These are phyloP conservation scores for Ochlodes sylvanus DNA, from an alignment of 2,888 invertebrate species.

Conservation along the genomic window DNA sequence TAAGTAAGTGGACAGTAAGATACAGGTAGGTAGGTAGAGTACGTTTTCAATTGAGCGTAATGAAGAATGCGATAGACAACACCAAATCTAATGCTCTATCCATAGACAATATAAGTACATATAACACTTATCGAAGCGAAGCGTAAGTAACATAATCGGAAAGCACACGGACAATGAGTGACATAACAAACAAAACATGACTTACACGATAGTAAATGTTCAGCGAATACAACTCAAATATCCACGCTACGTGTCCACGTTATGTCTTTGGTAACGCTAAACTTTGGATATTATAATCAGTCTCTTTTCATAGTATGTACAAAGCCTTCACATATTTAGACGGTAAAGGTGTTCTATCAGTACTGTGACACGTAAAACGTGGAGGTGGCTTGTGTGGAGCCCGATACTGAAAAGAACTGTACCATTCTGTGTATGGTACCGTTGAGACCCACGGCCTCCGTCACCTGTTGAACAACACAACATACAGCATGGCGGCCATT, in stretches of 20 bases:
- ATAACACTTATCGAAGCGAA: constrained; percentile 72
- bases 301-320: constrained; percentile 80
- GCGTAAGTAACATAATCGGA: constrained; percentile 70
- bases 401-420: constrained; percentile 87
- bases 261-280: constrained; percentile 73
- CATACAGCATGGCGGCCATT: constrained; percentile 75
- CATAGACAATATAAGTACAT: constrained; percentile 41
- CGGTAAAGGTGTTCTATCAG: constrained; percentile 70
- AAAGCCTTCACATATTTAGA: constrained; percentile 67
- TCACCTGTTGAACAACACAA: constrained; percentile 86
- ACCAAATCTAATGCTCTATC: constrained; percentile 41
- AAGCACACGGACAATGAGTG: constrained; percentile 84
- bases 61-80: constrained; percentile 37
- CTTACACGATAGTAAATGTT: constrained; percentile 82
- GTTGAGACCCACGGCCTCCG: constrained; percentile 86
- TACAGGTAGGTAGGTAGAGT: constrained; percentile 6
- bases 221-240: constrained; percentile 75
- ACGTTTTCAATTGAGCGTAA: constrained; percentile 24
- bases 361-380: constrained; percentile 87
- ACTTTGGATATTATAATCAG: constrained; percentile 80
- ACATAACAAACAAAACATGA: constrained; percentile 84
- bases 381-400: constrained; percentile 86
- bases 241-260: constrained; percentile 61
- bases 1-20: constrained; percentile 5
- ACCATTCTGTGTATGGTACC: constrained; percentile 87